Base-by-base conservation (phyloP, 2,888 invertebrate species). In the Agrenia bidenticulata region DNA sequence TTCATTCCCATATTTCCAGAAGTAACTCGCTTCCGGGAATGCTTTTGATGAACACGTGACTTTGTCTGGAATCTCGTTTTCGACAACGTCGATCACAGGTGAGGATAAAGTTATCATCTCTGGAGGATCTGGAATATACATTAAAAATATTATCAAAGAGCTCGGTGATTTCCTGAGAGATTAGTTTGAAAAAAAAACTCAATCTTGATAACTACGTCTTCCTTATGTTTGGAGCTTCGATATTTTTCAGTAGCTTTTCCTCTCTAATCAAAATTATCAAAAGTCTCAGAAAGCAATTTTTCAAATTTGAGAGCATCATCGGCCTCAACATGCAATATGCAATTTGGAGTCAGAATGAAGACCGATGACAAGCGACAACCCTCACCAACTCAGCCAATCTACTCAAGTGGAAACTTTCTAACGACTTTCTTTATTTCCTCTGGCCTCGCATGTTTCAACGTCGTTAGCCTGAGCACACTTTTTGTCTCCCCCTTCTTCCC, bases 101-200 rank as follows among this genome's bases (percentile, higher is more conserved):
- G 81, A 81, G 2, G 88, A 87, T 11, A 92, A 88, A 1, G 86
- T 87, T 74, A 93, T 86, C 77, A 91, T 89, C 78, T 92, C 91
- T n/a, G 94, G 94, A 71, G 89, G 87, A 83, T 87, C 90, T 90
- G 79, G 24, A 78, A 73, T n/a, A n/a, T n/a, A n/a, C n/a, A n/a
- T n/a, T n/a, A n/a, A n/a, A n/a, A n/a, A n/a, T n/a, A n/a, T n/a
- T n/a, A n/a, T n/a, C n/a, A n/a, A n/a, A n/a, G n/a, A n/a, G n/a
- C n/a, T n/a, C n/a, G n/a, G n/a, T n/a, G n/a, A n/a, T n/a, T n/a
- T n/a, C n/a, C n/a, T n/a, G n/a, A n/a, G n/a, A n/a, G n/a, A n/a
- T n/a, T n/a, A n/a, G n/a, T n/a, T n/a, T n/a, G n/a, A n/a, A n/a
- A n/a, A n/a, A n/a, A n/a, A n/a, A n/a, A n/a, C n/a, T n/a, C n/a